These are phyloP conservation scores for Oncorhynchus gorbuscha DNA, from an alignment of 2,113 vertebrate species.

Conservation along the genomic window DNA sequence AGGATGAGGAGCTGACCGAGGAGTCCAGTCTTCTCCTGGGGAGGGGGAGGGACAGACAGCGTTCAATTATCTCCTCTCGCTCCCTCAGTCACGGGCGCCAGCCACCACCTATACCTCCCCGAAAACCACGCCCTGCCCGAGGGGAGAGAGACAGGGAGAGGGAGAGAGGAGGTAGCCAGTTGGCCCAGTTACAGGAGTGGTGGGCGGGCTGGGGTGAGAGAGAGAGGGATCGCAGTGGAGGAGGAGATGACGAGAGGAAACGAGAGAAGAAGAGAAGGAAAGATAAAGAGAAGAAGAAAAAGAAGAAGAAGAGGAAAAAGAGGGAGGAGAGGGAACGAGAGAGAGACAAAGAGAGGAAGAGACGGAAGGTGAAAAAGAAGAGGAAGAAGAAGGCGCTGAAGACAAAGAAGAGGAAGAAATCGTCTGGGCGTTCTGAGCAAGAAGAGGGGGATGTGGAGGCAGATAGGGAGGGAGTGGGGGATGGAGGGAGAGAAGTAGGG, in stretches of 20 bases:
- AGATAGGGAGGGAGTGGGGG: constrained; percentile 70
- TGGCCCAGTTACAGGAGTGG: constrained; percentile 79
- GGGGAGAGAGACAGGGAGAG: constrained; percentile 70
- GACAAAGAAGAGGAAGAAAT: constrained; percentile 75
- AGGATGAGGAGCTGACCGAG: constrained; percentile 75
- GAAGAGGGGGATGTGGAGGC: constrained; percentile 75
- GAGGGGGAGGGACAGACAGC: constrained; percentile 68
- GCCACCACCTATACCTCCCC: constrained; percentile 76
- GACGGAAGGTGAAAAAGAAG: constrained; percentile 73
- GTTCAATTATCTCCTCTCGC: constrained; percentile 68
- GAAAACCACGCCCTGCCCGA: constrained; percentile 74
- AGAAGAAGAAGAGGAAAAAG: constrained; percentile 79
- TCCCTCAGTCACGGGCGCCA: constrained; percentile 76
- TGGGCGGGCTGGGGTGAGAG: constrained; percentile 79
- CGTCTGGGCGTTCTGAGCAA: constrained; percentile 66
- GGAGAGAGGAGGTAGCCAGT: constrained; percentile 75
- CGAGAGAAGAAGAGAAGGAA: constrained; percentile 75
- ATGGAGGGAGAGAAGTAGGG: constrained; percentile 66
- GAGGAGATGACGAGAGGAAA: constrained; percentile 68
- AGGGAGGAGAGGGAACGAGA: constrained; percentile 75
- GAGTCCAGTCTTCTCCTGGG: constrained; percentile 79
- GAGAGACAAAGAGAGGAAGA: constrained; percentile 72
- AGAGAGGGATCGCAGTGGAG: constrained; percentile 56
- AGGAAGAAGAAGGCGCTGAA: constrained; percentile 78
- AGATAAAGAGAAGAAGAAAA: constrained; percentile 77